Conservation (phyloP, 2,888 invertebrate genomes). For the Trichopoda pennipes region DNA sequence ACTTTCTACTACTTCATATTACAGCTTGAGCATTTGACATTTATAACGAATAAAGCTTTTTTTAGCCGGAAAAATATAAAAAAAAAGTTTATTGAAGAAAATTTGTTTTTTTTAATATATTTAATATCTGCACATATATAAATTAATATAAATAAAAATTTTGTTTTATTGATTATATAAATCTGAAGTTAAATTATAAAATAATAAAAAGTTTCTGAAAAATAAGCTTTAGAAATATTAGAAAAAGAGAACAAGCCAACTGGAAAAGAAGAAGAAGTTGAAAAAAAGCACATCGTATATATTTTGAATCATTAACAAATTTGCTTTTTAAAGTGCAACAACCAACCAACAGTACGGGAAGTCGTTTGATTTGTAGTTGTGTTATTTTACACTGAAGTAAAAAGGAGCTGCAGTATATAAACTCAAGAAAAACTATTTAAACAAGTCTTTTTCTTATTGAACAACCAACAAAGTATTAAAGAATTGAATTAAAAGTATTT, state of each 20-base stretch:
- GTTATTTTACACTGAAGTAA: constrained; percentile 17
- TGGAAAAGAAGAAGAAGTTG: constrained; percentile 44
- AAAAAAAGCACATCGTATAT: constrained; percentile 52
- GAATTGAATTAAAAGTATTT: constrained; percentile 18
- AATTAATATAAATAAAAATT: not conserved
- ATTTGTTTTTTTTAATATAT: not conserved
- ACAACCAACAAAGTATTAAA: not conserved
- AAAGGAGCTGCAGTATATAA: constrained; percentile 54
- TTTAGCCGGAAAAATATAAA: constrained; percentile 22
- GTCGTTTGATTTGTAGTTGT: constrained; percentile 1
- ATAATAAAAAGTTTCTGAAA: no score
- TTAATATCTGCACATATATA: not conserved
- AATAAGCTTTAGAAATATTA: no score
- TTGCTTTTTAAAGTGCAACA: constrained; percentile 63
- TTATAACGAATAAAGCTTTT: constrained; percentile 11
- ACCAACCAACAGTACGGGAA: constrained; percentile 47
- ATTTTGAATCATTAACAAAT: constrained; percentile 64
- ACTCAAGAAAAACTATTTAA: not conserved
- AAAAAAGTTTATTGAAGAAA: not conserved
- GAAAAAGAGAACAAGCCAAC: not conserved
- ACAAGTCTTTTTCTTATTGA: constrained; percentile 1
- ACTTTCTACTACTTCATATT: not conserved
- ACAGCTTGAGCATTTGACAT: constrained; percentile 14
- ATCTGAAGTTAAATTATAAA: no score
- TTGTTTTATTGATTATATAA: no score